phyloP scores from a whole-genome alignment of 2,113 vertebrate genomes.

The Odobenus rosmarus region DNA sequence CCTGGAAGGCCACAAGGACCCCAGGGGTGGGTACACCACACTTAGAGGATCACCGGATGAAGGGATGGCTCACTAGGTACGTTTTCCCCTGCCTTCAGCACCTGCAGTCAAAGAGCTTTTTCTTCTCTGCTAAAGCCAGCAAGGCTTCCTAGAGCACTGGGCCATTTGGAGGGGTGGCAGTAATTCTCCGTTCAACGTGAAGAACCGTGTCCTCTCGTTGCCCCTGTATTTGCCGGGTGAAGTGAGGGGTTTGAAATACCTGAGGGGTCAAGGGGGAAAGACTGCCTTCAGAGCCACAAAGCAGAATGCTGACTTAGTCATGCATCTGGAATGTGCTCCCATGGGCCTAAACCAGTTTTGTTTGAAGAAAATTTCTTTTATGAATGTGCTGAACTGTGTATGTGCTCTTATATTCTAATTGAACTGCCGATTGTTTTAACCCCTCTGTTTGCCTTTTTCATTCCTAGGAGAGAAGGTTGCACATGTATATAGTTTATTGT shows the following conservation, averaged over 20 bases:
- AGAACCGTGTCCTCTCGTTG: not conserved
- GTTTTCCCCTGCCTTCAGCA: not conserved
- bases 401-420: not conserved
- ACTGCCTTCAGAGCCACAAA: not conserved
- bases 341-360: not conserved
- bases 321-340: not conserved
- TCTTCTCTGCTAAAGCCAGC: not conserved
- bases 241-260: not conserved
- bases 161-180: not conserved
- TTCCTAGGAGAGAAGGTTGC: slow-evolving; percentile 94
- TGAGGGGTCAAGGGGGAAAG: not conserved
- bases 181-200: not conserved
- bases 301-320: rapidly evolving
- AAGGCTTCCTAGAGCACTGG: not conserved
- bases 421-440: not conserved
- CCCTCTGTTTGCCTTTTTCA: slow-evolving; percentile 55
- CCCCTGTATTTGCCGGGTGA: rapidly evolving
- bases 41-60: not conserved
- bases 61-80: not conserved
- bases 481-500: slow-evolving; percentile 99
- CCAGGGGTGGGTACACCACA: not conserved
- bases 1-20: not conserved
- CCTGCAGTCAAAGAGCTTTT: not conserved
- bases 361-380: not conserved
- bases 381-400: not conserved